phyloP scores from a whole-genome alignment of 1,140 invertebrate species.

The Notospermus geniculatus region DNA sequence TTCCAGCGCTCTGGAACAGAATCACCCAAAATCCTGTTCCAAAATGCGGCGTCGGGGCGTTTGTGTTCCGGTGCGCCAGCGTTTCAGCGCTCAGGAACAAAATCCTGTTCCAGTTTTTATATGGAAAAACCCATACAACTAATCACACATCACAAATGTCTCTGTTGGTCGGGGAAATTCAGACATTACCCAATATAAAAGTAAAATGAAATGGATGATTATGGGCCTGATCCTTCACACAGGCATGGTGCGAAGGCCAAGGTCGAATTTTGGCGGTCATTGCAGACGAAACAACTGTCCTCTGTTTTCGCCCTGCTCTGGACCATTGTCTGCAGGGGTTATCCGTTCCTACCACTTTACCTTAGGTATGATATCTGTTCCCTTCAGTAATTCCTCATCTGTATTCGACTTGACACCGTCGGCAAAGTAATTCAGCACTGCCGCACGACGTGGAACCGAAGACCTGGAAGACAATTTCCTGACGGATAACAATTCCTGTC shows the following conservation, averaged over 20 bases:
- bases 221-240: neutral
- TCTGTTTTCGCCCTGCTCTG: too few relatives aligned
- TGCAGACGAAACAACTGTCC: neutral
- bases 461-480: conserved; percentile 25
- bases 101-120: too few relatives aligned
- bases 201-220: neutral
- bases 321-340: too few relatives aligned
- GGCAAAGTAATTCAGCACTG: conserved; percentile 49
- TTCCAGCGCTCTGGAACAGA: too few relatives aligned
- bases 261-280: neutral
- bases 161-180: neutral
- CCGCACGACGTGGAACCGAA: conserved; percentile 33
- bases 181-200: neutral
- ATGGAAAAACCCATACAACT: conserved; percentile 20
- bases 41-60: too few relatives aligned
- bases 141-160: neutral
- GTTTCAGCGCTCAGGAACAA: too few relatives aligned
- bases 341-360: too few relatives aligned
- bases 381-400: conserved; percentile 38
- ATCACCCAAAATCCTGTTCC: too few relatives aligned
- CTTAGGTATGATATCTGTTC: conserved; percentile 34
- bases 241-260: neutral
- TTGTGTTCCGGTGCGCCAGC: too few relatives aligned
- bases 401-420: conserved; percentile 41
- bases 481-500: neutral